A percentile compares a stretch with the other conserved stretches of the same genome.
These are phyloP conservation scores for Dromas ardeola DNA, from an alignment of 2,113 vertebrate species.

Conservation along the genomic window DNA sequence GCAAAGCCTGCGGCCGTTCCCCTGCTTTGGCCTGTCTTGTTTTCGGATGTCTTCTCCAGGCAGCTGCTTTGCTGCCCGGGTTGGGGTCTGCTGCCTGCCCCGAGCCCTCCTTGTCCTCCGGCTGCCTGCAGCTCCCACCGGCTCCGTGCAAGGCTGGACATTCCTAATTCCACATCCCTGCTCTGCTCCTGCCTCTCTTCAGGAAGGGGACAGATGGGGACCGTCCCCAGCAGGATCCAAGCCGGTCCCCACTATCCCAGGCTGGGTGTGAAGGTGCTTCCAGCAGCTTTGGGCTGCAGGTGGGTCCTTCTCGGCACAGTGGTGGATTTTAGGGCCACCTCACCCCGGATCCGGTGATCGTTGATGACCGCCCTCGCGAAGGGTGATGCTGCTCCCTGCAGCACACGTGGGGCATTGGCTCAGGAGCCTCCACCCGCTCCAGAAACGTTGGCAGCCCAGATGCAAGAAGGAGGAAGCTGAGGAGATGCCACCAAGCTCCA, in stretches of 20 bases:
- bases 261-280: background rate
- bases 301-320: background rate
- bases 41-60: accelerated
- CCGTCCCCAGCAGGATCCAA: background rate
- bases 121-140: background rate
- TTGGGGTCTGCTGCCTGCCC: background rate
- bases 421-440: background rate
- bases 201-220: background rate
- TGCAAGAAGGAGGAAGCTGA: background rate
- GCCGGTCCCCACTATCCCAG: background rate
- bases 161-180: background rate
- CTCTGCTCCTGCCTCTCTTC: background rate
- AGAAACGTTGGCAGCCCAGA: background rate
- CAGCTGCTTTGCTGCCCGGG: background rate
- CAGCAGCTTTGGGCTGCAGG: background rate
- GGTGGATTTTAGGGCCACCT: background rate
- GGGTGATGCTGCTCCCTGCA: constrained; percentile 29
- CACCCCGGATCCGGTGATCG: background rate
- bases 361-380: background rate
- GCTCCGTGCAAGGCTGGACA: background rate
- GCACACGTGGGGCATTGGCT: accelerated
- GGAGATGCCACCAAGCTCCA: background rate
- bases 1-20: background rate
- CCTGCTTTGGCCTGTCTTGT: background rate
- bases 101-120: background rate